A percentile compares a stretch with the other conserved stretches of the same genome.
Conservation (phyloP, 2,888 invertebrate species). For the Rhagophthalmus giganteus region DNA sequence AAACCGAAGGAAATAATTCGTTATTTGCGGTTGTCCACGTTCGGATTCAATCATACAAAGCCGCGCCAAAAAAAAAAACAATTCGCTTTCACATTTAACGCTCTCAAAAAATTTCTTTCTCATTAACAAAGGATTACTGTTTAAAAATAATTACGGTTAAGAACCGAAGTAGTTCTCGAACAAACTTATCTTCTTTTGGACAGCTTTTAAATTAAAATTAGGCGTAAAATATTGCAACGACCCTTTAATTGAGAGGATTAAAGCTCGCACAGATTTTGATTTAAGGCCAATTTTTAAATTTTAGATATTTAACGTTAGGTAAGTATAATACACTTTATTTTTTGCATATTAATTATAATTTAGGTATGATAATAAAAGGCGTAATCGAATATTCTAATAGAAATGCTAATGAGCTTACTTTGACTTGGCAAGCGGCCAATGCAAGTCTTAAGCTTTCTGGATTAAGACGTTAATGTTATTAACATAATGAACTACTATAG, state of each 20-base stretch:
- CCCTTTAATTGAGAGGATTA: slow-evolving; percentile 18
- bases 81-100: slow-evolving; percentile 3
- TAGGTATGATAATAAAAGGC: slow-evolving; percentile 20
- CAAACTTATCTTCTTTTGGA: slow-evolving; percentile 15
- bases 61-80: not conserved
- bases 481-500: slow-evolving; percentile 19
- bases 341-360: slow-evolving; percentile 26
- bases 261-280: slow-evolving; percentile 9
- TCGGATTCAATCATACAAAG: slow-evolving; percentile 5
- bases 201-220: slow-evolving; percentile 22
- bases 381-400: slow-evolving; percentile 19
- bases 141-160: slow-evolving; percentile 10
- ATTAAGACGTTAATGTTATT: slow-evolving; percentile 31
- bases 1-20: slow-evolving; percentile 31
- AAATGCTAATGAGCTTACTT: slow-evolving; percentile 30
- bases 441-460: slow-evolving; percentile 15
- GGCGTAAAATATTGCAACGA: slow-evolving; percentile 14
- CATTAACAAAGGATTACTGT: slow-evolving; percentile 8
- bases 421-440: slow-evolving; percentile 22
- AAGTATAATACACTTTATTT: too few species aligned
- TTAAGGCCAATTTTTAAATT: slow-evolving; percentile 16
- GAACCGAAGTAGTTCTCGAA: slow-evolving; percentile 1
- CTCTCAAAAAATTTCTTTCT: slow-evolving; percentile 7
- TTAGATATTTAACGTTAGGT: not conserved
- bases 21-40: slow-evolving; percentile 20